Evolutionary conservation across 2,888 invertebrate species (phyloP), one percentile per base, ranked within the genome.

Genomic region (Heliconius ismenius): DNA sequence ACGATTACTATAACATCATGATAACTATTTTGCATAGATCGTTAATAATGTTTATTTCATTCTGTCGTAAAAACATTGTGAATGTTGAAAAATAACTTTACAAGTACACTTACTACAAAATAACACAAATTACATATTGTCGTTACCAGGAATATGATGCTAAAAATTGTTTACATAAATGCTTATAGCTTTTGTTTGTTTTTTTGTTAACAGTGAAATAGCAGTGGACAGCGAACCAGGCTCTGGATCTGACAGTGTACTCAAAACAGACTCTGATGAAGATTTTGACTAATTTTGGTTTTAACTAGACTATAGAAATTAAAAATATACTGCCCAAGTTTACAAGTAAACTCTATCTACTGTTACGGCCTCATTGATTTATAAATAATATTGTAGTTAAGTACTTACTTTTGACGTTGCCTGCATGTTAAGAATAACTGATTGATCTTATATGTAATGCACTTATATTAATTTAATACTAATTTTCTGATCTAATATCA

Each of bases 251-350:
- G 94, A 94, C 85, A 94, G 94, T 86, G 92, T 92, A 43, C 86
- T 94, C 81, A 92, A 91, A 83, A 93, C 94, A 24, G 94, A 94
- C 83, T 94, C 94, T 13, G 94, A 94, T 82, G 94, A 94, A 81
- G 94, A 94, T 84, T 94, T 92, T 80, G 94, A 94, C 84, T 94
- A 84, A 74, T 11, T 15, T 62, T 64, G n/a, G 13, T 49, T 75
- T 67, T 15, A 36, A 63, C 28, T 70, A 74, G 62, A 21, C 39
- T 58, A 70, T 75, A 74, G 11, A 36, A 68, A 54, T 58, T 72
- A 26, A 70, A 72, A 70, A 70, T 58, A 60, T 73, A 76, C 76
- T 76, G 72, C 72, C 76, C 72, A 73, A 72, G 39, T 76, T 76
- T 76, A 76, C 64, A 67, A 76, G 64, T 65, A 43, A 60, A 64